These are phyloP conservation scores for Drosophila melanosoma DNA, from an alignment of 2,888 invertebrate species.

Conservation along the genomic window DNA sequence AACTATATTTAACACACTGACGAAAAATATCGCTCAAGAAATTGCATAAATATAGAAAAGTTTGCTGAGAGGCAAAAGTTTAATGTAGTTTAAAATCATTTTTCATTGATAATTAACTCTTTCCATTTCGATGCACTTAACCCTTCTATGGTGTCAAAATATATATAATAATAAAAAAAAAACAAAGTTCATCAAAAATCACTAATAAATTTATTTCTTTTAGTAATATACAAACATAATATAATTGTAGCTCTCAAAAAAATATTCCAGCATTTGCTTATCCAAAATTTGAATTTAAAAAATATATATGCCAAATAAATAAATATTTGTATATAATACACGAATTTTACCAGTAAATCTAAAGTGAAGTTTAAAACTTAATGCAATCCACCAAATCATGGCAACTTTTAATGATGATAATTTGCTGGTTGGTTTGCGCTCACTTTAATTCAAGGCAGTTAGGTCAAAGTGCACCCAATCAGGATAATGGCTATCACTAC, in stretches of 20 bases:
- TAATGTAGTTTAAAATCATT: not conserved
- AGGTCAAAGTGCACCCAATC: conserved; percentile 7
- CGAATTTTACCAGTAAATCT: not conserved
- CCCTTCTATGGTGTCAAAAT: not conserved
- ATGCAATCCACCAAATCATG: not conserved
- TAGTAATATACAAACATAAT: not conserved
- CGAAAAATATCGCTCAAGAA: not conserved
- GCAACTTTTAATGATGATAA: not conserved
- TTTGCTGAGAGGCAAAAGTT: not conserved
- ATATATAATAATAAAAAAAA: not conserved
- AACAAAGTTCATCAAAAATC: not conserved
- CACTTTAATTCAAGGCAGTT: conserved; percentile 3
- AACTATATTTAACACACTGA: not conserved
- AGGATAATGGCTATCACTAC: not conserved
- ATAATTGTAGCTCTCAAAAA: not conserved
- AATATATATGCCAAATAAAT: not conserved
- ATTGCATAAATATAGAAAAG: not conserved
- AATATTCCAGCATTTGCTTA: not conserved
- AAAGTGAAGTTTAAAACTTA: not conserved
- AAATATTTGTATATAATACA: not conserved
- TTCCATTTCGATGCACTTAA: not conserved
- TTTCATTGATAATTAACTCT: not conserved
- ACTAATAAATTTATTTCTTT: too few relatives aligned
- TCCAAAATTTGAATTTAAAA: not conserved
- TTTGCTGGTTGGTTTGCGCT: not conserved